These are phyloP conservation scores for Chironomus tentans DNA, from an alignment of 2,888 invertebrate genomes.

Conservation along the genomic window DNA sequence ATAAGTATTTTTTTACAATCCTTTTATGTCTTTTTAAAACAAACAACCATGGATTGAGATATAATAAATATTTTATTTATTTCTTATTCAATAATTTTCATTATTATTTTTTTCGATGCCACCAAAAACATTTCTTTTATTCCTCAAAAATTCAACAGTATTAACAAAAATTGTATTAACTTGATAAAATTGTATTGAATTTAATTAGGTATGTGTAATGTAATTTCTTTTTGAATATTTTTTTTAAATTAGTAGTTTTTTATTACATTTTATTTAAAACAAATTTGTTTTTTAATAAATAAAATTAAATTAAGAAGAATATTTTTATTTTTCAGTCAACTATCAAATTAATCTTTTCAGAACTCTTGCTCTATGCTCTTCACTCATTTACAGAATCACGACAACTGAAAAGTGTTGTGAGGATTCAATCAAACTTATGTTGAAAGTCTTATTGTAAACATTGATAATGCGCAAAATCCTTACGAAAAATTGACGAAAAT, in stretches of 20 bases:
- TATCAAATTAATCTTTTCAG: neutral
- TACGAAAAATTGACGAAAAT: constrained; percentile 1
- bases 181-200: no score
- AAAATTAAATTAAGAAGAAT: neutral
- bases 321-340: neutral
- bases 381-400: neutral
- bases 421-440: constrained; percentile 1
- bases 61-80: constrained; percentile 15
- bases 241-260: no score
- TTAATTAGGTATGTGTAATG: no score
- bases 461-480: neutral
- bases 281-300: no score
- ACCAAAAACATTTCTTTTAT: neutral
- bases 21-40: neutral
- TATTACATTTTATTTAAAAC: neutral
- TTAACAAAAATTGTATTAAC: no score
- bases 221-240: no score
- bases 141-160: neutral
- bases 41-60: constrained; percentile 8
- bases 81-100: neutral
- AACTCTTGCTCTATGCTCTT: neutral
- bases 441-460: constrained; percentile 9
- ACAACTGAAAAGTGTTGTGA: neutral
- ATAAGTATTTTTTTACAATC: neutral
- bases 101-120: neutral